A percentile compares a stretch with the other conserved stretches of the same genome.
phyloP scores from a whole-genome alignment of 2,888 invertebrate genomes.

The Macaria liturata region DNA sequence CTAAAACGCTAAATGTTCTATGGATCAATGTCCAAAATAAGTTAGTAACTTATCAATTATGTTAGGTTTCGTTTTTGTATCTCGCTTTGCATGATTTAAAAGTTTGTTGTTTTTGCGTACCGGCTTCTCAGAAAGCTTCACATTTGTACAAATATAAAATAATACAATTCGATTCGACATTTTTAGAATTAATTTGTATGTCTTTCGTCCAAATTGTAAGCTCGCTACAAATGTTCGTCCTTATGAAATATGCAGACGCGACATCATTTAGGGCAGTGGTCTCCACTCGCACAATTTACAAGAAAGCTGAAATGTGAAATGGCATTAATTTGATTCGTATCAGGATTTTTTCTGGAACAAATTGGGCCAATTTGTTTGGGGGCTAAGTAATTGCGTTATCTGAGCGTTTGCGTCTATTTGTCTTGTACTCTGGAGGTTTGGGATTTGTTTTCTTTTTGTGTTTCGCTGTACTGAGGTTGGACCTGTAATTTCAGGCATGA shows the following conservation, averaged over 20 bases:
- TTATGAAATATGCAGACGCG: constrained; percentile 21
- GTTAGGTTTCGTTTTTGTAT: too few species aligned
- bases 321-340: constrained; percentile 35
- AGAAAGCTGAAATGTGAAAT: constrained; percentile 26
- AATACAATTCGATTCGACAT: too few species aligned
- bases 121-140: too few species aligned
- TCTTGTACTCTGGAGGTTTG: constrained; percentile 15
- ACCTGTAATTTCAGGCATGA: neutral
- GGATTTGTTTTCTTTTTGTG: constrained; percentile 26
- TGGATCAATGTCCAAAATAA: too few species aligned
- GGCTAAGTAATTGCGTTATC: constrained; percentile 37
- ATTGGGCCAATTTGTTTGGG: constrained; percentile 37
- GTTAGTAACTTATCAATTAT: too few species aligned
- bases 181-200: constrained; percentile 11
- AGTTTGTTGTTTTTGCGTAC: too few species aligned
- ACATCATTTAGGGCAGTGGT: constrained; percentile 21
- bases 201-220: constrained; percentile 17
- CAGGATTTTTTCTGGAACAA: constrained; percentile 31
- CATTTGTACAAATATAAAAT: too few species aligned
- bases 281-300: constrained; percentile 23
- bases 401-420: constrained; percentile 30
- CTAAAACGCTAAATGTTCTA: too few species aligned
- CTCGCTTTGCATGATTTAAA: too few species aligned
- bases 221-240: neutral
- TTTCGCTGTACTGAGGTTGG: constrained; percentile 14